A percentile compares a stretch with the other conserved stretches of the same genome.
phyloP scores from a whole-genome alignment of 2,888 invertebrate species.

The Hipparchia semele region DNA sequence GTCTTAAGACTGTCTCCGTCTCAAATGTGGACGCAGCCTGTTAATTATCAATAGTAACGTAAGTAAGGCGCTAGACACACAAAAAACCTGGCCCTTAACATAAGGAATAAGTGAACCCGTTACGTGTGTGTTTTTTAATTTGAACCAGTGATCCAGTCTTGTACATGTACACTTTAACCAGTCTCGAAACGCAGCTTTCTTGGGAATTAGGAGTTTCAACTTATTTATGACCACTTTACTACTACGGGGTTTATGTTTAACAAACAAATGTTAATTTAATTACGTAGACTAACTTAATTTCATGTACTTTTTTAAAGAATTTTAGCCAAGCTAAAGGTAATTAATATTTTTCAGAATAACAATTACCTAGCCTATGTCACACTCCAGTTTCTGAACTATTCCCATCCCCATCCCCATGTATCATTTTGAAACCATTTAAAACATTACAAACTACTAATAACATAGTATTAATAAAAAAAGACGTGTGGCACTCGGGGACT shows the following conservation, averaged over 20 bases:
- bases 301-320: no score
- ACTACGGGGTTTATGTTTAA: no score
- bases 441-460: no score
- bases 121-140: constrained; percentile 32
- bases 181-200: constrained; percentile 25
- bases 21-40: not conserved
- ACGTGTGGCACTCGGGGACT: no score
- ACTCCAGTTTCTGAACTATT: no score
- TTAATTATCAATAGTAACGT: constrained; percentile 14
- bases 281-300: no score
- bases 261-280: no score
- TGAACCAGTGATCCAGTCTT: constrained; percentile 27
- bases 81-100: constrained; percentile 35
- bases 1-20: not conserved
- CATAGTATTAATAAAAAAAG: no score
- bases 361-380: no score
- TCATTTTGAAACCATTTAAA: no score
- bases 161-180: constrained; percentile 1
- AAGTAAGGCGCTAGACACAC: constrained; percentile 18
- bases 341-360: not conserved
- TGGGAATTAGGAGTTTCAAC: constrained; percentile 34
- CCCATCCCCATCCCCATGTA: no score
- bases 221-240: not conserved
- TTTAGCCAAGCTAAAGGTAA: no score
- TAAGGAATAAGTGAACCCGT: constrained; percentile 32